Percentiles rank a stretch among this genome's conserved stretches.
Conservation (phyloP, 2,888 invertebrate genomes). For the Ptilodon capucinus region DNA sequence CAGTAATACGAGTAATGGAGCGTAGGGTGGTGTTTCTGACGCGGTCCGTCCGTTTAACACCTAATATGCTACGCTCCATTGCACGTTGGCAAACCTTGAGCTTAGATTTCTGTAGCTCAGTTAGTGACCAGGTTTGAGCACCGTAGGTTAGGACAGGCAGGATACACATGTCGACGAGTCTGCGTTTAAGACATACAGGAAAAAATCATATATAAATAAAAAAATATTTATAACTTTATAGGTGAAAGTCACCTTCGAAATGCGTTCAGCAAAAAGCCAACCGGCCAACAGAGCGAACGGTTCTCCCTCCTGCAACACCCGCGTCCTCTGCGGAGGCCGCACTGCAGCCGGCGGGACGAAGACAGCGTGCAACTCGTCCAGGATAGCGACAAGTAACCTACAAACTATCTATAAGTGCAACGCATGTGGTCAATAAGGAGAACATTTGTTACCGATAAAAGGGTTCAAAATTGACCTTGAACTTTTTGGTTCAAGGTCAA, state of each 20-base stretch:
- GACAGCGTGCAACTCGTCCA: conserved; percentile 71
- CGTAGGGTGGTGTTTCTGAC: too few species aligned
- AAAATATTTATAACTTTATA: conserved; percentile 35
- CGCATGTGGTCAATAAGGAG: neutral
- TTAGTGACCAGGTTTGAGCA: too few species aligned
- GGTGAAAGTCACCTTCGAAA: conserved; percentile 74
- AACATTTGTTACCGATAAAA: neutral
- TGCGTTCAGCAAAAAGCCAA: conserved; percentile 63
- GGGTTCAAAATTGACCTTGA: neutral
- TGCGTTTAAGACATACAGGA: too few species aligned
- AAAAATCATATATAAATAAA: neutral
- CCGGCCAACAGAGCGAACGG: conserved; percentile 54
- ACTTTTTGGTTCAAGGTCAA: neutral
- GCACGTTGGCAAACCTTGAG: too few species aligned
- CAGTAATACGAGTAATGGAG: too few species aligned
- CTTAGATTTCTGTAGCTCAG: too few species aligned
- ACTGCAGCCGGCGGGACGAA: conserved; percentile 49
- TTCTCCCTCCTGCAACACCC: conserved; percentile 73
- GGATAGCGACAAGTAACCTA: conserved; percentile 62
- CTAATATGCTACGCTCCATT: too few species aligned
- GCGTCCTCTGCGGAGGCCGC: conserved; percentile 62
- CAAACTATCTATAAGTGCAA: conserved; percentile 2
- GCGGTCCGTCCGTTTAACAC: too few species aligned
- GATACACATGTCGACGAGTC: too few species aligned
- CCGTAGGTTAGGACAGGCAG: too few species aligned